These are phyloP conservation scores for Thecocarcelia acutangulata DNA, from an alignment of 2,888 invertebrate genomes.

Conservation along the genomic window DNA sequence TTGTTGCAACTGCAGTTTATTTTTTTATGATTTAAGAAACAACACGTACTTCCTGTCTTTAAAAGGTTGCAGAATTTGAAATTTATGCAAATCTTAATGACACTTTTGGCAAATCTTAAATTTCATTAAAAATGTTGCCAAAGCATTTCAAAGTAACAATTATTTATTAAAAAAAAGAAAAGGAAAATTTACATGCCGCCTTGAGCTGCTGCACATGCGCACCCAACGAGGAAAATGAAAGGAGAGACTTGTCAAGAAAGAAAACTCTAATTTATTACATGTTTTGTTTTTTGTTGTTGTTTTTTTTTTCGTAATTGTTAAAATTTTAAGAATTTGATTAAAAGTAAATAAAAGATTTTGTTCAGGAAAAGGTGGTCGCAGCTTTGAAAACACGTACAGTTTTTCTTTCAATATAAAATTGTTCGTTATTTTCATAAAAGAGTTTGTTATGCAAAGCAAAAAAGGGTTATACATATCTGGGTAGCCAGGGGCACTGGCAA, in stretches of 20 bases:
- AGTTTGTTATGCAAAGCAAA: constrained; percentile 40
- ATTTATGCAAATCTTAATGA: constrained; percentile 56
- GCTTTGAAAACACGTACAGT: constrained; percentile 36
- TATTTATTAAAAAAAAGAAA: constrained; percentile 8
- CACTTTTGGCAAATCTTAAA: constrained; percentile 61
- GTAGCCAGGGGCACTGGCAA: neutral
- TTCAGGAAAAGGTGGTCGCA: neutral
- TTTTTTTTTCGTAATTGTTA: constrained; percentile 36
- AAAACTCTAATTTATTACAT: constrained; percentile 54
- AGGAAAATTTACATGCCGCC: constrained; percentile 63
- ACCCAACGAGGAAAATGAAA: constrained; percentile 52
- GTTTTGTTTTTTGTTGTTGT: constrained; percentile 25
- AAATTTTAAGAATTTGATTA: constrained; percentile 21
- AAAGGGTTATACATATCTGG: constrained; percentile 49
- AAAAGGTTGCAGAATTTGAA: constrained; percentile 61
- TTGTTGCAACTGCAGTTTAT: neutral
- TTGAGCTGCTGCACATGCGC: constrained; percentile 61
- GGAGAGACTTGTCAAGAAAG: constrained; percentile 42
- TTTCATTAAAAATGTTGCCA: constrained; percentile 39
- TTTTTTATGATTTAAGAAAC: constrained; percentile 26
- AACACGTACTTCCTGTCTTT: constrained; percentile 37
- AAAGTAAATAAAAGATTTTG: constrained; percentile 10
- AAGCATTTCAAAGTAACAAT: constrained; percentile 52
- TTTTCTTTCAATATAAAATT: neutral
- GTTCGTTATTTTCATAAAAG: constrained; percentile 13